These are phyloP conservation scores for Stomatorhinus ivindoensis DNA, from an alignment of 2,113 vertebrate species.

Conservation along the genomic window DNA sequence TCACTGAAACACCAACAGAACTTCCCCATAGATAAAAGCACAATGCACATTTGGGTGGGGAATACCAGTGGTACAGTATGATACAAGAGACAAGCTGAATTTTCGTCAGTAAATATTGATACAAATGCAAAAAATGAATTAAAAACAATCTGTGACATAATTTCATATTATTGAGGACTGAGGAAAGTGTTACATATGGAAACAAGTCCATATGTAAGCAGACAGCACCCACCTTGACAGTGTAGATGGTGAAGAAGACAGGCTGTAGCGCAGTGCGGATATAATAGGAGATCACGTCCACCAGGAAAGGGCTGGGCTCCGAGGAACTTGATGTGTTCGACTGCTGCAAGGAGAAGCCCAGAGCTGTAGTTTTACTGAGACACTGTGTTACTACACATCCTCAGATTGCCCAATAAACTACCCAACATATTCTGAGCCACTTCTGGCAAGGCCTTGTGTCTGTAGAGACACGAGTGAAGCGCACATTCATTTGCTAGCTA, in stretches of 20 bases:
- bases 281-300: slow-evolving; percentile 76
- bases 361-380: background rate
- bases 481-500: background rate
- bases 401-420: background rate
- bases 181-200: no score
- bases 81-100: background rate
- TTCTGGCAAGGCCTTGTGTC: background rate
- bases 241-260: slow-evolving; percentile 69
- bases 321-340: slow-evolving; percentile 40
- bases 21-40: background rate
- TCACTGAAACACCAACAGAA: background rate
- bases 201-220: background rate
- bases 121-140: background rate
- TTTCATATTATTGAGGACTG: background rate
- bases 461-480: background rate
- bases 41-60: background rate
- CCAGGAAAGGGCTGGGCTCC: slow-evolving; percentile 63
- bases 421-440: background rate
- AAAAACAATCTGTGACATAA: background rate
- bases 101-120: background rate
- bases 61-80: background rate
- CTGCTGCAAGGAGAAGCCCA: slow-evolving; percentile 45
- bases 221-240: slow-evolving; percentile 61
- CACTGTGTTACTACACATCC: background rate
- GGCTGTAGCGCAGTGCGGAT: slow-evolving; percentile 71